Evolutionary conservation across 2,888 invertebrate species (phyloP), one percentile per base, ranked within the genome.

Genomic region (Drosophila acutilabella): DNA sequence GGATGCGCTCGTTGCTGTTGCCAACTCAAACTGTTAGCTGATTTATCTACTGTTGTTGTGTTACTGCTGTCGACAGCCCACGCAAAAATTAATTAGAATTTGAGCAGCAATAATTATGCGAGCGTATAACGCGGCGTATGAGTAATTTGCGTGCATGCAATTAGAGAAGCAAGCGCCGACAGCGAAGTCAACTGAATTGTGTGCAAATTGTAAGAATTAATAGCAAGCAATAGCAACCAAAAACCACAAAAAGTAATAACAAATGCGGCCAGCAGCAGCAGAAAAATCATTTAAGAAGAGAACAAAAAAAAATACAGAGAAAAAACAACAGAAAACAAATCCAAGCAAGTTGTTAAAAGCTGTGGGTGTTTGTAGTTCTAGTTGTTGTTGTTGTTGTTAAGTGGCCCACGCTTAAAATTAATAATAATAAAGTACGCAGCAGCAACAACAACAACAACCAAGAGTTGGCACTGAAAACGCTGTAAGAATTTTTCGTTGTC

Each of bases 371-470:
- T 56, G 71, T 71, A 64, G 57, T 72, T 58, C 44, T 72, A 70
- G 64, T 76, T 72, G 74, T 65, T 71, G 64, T 41, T 78, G 78
- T 41, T 66, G 74, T 65, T 74, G 69, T 65, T 74, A 44, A 41
- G 47, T 50, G 41, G 85, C 82, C 82, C 82, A 83, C 82, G 85
- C 64, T 68, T 53, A 73, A 83, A 83, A 84, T 83, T 84, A 84
- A 84, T 83, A 83, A 83, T 84, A 84, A 83, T 84, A 84, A 80
- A 84, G 81, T 84, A 80, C 78, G 80, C 75, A 71, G 71, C 74
- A 60, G 62, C 61, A 74, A 26, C 51, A 61, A 26, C 45, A 59
- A 44, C 40, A 66, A 50, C 58, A 65, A 18, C 48, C 57, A 56
- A 71, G 74, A 74, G 71, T 71, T 75, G 74, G 74, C 74, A 71